Conservation (phyloP, 2,113 vertebrate genomes). For the Osmerus eperlanus region DNA sequence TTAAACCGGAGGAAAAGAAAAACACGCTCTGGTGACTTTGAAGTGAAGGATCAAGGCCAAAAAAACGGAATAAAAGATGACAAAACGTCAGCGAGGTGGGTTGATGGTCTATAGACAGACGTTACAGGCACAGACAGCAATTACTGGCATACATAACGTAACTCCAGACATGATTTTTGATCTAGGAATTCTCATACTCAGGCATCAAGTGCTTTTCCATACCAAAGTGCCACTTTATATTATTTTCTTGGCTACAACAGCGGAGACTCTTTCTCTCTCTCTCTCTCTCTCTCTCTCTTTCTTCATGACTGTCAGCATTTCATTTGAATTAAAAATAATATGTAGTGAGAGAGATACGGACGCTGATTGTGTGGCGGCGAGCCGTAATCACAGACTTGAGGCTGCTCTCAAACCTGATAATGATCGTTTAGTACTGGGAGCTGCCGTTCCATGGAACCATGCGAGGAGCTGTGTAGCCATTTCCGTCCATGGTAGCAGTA, state of each 20-base stretch:
- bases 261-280: neutral
- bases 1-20: slow-evolving; percentile 50
- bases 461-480: slow-evolving; percentile 45
- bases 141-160: slow-evolving; percentile 60
- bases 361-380: slow-evolving; percentile 53
- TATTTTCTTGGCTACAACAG: slow-evolving; percentile 22
- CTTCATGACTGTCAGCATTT: slow-evolving; percentile 46
- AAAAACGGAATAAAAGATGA: slow-evolving; percentile 68
- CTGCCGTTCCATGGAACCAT: slow-evolving; percentile 27
- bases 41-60: slow-evolving; percentile 59
- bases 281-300: slow-evolving; percentile 17
- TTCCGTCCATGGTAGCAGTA: slow-evolving; percentile 36
- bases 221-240: slow-evolving; percentile 43
- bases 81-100: slow-evolving; percentile 58
- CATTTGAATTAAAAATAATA: slow-evolving; percentile 63
- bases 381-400: slow-evolving; percentile 64
- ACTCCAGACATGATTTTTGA: slow-evolving; percentile 64
- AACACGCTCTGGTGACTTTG: slow-evolving; percentile 60
- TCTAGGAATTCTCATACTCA: slow-evolving; percentile 46
- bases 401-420: slow-evolving; percentile 64
- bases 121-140: slow-evolving; percentile 65
- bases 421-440: slow-evolving; percentile 56
- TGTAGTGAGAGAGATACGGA: slow-evolving; percentile 49
- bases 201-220: slow-evolving; percentile 46
- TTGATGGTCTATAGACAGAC: slow-evolving; percentile 64